These are phyloP conservation scores for Bradypus variegatus DNA, from an alignment of 2,797 vertebrate genomes.

Conservation along the genomic window DNA sequence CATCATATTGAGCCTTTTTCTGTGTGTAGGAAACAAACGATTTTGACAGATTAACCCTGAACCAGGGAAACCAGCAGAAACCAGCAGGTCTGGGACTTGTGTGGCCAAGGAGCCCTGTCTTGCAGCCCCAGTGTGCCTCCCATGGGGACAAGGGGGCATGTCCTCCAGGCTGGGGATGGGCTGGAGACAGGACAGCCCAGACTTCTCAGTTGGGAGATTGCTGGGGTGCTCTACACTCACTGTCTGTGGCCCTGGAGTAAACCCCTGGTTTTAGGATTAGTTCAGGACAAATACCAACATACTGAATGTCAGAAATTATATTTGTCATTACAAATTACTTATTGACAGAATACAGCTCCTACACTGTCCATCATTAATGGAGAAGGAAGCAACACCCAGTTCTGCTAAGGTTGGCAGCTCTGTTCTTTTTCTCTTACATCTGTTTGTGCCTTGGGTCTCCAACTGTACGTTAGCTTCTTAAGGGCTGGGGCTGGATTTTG, in stretches of 20 bases:
- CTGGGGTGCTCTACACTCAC: neutral
- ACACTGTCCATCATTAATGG: neutral
- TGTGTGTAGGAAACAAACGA: neutral
- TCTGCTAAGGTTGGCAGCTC: neutral
- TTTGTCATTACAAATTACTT: neutral
- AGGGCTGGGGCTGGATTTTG: neutral
- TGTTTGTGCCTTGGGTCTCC: neutral
- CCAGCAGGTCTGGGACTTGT: too few species aligned
- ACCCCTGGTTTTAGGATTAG: neutral
- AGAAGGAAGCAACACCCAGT: neutral
- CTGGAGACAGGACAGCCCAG: too few species aligned
- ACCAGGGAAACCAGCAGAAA: neutral
- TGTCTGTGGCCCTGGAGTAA: neutral
- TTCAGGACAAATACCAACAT: neutral
- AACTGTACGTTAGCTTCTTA: neutral
- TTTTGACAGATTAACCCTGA: neutral
- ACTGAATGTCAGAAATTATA: neutral
- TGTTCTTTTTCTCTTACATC: neutral
- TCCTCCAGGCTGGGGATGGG: neutral
- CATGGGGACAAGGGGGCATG: fast-evolving
- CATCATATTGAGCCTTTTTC: neutral
- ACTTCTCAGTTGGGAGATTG: neutral
- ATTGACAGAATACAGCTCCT: neutral
- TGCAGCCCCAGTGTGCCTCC: fast-evolving
- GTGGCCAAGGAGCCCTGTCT: neutral